Percentiles rank a stretch among this genome's conserved stretches.
phyloP scores from a whole-genome alignment of 2,113 vertebrate species.

The Maylandia zebra region DNA sequence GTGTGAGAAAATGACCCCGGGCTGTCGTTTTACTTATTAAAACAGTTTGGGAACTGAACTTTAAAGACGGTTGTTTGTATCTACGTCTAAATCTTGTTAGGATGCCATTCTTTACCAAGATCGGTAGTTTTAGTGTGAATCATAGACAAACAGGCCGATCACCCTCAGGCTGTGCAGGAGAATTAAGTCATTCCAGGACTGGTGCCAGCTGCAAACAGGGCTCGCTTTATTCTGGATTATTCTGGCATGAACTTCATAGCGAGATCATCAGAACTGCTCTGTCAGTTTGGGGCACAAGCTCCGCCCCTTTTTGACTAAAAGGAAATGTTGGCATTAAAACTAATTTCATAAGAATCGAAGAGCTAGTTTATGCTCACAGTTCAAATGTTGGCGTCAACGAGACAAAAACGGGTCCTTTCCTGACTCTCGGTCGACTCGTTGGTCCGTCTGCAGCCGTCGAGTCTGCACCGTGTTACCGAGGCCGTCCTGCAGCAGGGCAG shows the following conservation, averaged over 20 bases:
- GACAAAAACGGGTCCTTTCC: no score
- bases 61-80: not conserved
- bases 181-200: not conserved
- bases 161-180: not conserved
- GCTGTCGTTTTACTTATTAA: no score
- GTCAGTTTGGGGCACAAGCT: not conserved
- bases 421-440: rapidly evolving
- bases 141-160: not conserved
- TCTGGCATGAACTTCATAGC: not conserved
- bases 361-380: no score
- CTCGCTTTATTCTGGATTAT: not conserved
- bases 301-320: no score
- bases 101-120: rapidly evolving
- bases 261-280: not conserved
- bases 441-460: not conserved
- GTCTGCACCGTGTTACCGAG: not conserved
- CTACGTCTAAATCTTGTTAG: not conserved
- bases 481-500: not conserved
- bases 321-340: no score
- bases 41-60: not conserved
- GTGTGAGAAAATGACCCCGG: not conserved
- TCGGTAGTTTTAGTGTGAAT: not conserved
- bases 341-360: no score
- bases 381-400: no score
- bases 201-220: not conserved